Percentiles rank a stretch among this genome's conserved stretches.
These are phyloP conservation scores for Philantomba maxwellii DNA, from an alignment of 2,113 vertebrate species.

Conservation along the genomic window DNA sequence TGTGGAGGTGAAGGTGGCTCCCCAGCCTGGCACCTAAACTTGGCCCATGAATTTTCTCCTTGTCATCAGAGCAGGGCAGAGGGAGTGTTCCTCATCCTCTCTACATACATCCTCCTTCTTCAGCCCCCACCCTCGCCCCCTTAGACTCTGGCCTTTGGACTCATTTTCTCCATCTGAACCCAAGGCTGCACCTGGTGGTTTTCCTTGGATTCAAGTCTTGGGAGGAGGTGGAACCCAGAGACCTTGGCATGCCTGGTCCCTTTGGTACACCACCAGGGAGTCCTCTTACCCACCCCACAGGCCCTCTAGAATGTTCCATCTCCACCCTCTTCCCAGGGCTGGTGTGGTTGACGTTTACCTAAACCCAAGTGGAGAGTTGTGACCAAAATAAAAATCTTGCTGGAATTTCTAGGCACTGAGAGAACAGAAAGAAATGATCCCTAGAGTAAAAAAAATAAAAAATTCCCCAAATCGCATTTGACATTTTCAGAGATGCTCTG, in stretches of 20 bases:
- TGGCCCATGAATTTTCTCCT: background rate
- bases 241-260: background rate
- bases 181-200: background rate
- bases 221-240: background rate
- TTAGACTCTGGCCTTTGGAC: background rate
- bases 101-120: fast-evolving
- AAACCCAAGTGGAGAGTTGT: background rate
- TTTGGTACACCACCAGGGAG: background rate
- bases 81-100: background rate
- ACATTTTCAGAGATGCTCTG: background rate
- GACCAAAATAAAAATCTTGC: background rate
- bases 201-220: background rate
- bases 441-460: background rate
- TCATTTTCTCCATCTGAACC: background rate
- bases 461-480: background rate
- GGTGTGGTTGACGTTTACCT: background rate
- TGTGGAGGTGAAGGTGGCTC: background rate
- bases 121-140: background rate
- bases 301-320: background rate
- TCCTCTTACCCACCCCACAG: background rate
- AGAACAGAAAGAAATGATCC: background rate
- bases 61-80: background rate
- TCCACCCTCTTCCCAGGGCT: background rate
- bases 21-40: background rate
- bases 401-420: background rate